Percentiles rank a stretch among this genome's conserved stretches.
Evolutionary conservation across 1,140 invertebrate species (phyloP).

Genomic region (Tetranychus cinnabarinus): DNA sequence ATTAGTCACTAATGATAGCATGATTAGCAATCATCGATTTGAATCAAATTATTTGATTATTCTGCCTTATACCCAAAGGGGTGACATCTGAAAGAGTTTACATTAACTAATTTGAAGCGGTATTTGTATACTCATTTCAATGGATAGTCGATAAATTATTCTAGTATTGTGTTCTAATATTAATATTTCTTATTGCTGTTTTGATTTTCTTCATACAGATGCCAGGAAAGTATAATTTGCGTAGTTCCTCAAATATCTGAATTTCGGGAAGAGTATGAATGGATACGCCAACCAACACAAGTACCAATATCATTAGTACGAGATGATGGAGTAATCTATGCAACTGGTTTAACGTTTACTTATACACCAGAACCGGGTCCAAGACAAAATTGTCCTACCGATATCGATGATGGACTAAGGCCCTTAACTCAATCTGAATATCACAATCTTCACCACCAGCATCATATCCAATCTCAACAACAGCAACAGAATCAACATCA

Average conservation of each 20-base stretch:
- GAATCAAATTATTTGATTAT: background rate
- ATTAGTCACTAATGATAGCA: no score
- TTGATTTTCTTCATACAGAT: slow-evolving; percentile 17
- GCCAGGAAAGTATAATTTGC: slow-evolving; percentile 81
- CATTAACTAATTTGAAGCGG: no score
- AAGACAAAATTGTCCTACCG: background rate
- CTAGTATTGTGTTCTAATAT: no score
- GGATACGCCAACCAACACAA: slow-evolving; percentile 59
- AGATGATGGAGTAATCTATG: slow-evolving; percentile 95
- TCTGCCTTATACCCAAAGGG: no score
- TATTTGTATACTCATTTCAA: no score
- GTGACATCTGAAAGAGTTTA: no score
- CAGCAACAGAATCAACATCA: no score
- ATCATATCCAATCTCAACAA: no score
- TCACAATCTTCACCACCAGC: no score
- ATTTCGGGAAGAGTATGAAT: slow-evolving; percentile 83
- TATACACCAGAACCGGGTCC: slow-evolving; percentile 36
- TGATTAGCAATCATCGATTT: background rate
- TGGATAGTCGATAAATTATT: no score
- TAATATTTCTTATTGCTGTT: no score
- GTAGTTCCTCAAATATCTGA: slow-evolving; percentile 90
- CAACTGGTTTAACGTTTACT: slow-evolving; percentile 92
- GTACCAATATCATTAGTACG: slow-evolving; percentile 88
- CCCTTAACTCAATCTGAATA: background rate
- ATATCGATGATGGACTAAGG: background rate